These are phyloP conservation scores for Nycticorax nycticorax DNA, from an alignment of 2,113 vertebrate genomes.

Conservation along the genomic window DNA sequence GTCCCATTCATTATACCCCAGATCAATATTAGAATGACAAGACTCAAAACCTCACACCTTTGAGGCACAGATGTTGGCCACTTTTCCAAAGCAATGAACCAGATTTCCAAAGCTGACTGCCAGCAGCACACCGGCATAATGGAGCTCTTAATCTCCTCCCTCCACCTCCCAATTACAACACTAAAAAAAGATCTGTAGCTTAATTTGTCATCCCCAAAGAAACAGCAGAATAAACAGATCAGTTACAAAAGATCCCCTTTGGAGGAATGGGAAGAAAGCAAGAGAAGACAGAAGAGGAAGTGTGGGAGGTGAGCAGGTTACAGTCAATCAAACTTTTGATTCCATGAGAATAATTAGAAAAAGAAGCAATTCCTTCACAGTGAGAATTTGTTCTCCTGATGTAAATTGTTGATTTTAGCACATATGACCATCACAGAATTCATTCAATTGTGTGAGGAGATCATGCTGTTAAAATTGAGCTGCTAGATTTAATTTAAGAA, in stretches of 20 bases:
- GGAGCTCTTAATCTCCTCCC: not conserved
- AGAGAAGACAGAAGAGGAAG: slow-evolving; percentile 14
- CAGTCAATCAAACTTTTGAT: slow-evolving; percentile 41
- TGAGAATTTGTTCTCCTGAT: slow-evolving; percentile 20
- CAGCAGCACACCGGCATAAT: not conserved
- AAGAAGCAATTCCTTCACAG: slow-evolving; percentile 39
- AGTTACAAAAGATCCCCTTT: not conserved
- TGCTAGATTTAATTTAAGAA: slow-evolving; percentile 39
- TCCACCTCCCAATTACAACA: not conserved
- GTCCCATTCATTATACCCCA: not conserved
- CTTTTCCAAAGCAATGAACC: not conserved
- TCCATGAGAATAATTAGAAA: slow-evolving; percentile 25
- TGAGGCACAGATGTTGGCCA: not conserved
- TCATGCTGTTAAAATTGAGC: slow-evolving; percentile 48
- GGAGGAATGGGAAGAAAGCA: not conserved
- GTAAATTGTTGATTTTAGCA: slow-evolving; percentile 45
- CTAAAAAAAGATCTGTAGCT: not conserved
- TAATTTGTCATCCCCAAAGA: slow-evolving; percentile 17
- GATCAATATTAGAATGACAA: not conserved
- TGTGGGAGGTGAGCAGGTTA: slow-evolving; percentile 11
- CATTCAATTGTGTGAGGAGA: not conserved
- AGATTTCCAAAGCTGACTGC: not conserved
- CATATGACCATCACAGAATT: slow-evolving; percentile 1
- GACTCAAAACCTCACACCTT: not conserved
- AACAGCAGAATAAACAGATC: slow-evolving; percentile 35